Evolutionary conservation across 2,113 vertebrate species (phyloP).

Genomic region (Dipodomys ordii): DNA sequence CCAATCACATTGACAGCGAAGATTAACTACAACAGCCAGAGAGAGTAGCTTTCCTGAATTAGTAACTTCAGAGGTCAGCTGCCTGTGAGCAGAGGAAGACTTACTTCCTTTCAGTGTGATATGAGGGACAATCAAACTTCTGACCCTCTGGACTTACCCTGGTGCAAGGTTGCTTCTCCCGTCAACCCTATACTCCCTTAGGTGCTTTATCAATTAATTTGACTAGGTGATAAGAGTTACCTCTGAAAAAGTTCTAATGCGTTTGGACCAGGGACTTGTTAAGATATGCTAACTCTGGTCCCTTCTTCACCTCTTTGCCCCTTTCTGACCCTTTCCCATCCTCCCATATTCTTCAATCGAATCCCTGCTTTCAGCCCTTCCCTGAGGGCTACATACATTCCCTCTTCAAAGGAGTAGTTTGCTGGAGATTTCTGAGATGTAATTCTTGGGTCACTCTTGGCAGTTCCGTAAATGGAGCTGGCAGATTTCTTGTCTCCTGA

Average conservation of each 20-base stretch:
- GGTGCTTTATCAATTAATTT: neutral
- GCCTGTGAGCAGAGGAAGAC: neutral
- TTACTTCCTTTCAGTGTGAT: neutral
- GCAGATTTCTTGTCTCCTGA: slow-evolving; percentile 2
- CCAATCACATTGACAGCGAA: too few species aligned
- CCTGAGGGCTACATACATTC: too few species aligned
- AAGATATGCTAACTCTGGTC: neutral
- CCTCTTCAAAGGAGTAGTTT: neutral
- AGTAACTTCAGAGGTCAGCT: neutral
- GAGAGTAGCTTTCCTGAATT: neutral
- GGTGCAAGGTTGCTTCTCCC: neutral
- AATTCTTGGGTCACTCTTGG: neutral
- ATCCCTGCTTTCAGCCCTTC: neutral
- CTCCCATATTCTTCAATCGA: neutral
- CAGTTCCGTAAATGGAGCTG: neutral
- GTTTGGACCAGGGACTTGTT: neutral
- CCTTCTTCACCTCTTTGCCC: neutral
- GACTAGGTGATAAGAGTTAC: neutral
- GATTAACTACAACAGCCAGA: neutral
- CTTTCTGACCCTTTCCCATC: neutral
- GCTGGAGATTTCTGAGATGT: neutral
- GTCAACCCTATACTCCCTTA: too few species aligned
- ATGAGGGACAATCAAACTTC: neutral
- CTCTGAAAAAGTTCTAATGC: neutral
- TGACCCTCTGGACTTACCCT: neutral